A percentile compares a stretch with the other conserved stretches of the same genome.
phyloP scores from a whole-genome alignment of 2,113 vertebrate genomes.

The Taxidea taxus region DNA sequence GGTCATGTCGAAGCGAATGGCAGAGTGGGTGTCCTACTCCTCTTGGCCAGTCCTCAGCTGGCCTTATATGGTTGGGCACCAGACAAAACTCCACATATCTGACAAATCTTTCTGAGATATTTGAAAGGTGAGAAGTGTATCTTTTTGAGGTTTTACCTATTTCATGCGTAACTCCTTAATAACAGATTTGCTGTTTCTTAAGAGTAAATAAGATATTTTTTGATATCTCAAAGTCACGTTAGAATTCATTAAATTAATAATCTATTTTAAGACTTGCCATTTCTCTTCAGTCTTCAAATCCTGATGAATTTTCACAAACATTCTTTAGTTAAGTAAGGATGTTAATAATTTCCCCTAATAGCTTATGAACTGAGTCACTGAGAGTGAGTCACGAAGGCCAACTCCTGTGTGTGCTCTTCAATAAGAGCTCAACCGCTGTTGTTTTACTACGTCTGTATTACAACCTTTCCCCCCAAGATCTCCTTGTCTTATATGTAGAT shows the following conservation, averaged over 20 bases:
- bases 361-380: neutral
- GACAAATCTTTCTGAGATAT: neutral
- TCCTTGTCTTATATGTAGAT: neutral
- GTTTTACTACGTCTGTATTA: neutral
- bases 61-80: neutral
- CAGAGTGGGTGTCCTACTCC: neutral
- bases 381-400: neutral
- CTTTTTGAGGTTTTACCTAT: neutral
- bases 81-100: neutral
- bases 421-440: neutral
- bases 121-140: neutral
- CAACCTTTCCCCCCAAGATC: neutral
- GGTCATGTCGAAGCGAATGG: neutral
- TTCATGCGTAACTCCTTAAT: neutral
- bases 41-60: neutral
- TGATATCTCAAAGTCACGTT: neutral
- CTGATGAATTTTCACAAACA: conserved; percentile 20
- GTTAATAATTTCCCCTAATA: conserved; percentile 33
- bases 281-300: conserved; percentile 7
- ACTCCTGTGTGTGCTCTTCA: neutral
- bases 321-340: neutral
- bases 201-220: conserved; percentile 3
- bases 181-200: neutral
- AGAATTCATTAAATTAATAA: neutral
- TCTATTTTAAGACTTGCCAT: neutral